Percentiles rank a stretch among this genome's conserved stretches.
Evolutionary conservation across 1,140 invertebrate species (phyloP).

Genomic region (Heliconius himera): DNA sequence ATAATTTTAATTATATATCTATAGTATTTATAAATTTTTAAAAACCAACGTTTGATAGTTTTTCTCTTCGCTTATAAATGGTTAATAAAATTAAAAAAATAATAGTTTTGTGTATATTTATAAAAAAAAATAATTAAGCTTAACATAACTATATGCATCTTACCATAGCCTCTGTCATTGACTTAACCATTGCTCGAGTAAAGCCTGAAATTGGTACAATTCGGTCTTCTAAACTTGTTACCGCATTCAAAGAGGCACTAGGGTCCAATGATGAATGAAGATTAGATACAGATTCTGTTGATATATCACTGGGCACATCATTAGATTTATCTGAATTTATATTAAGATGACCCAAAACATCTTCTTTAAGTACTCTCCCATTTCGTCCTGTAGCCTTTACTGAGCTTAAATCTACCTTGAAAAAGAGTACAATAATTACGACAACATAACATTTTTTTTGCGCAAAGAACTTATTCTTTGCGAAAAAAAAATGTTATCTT

Average conservation of each 20-base stretch:
- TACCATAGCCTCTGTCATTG: conserved; percentile 95
- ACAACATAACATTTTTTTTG: no score
- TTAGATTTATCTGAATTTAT: conserved; percentile 77
- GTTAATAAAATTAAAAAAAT: no score
- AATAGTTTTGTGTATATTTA: no score
- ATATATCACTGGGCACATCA: conserved; percentile 51
- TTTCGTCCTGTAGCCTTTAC: conserved; percentile 93
- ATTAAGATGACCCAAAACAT: conserved; percentile 90
- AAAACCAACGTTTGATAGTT: no score
- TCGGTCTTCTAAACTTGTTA: conserved; percentile 70
- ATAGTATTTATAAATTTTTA: no score
- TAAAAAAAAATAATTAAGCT: no score
- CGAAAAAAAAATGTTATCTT: not conserved
- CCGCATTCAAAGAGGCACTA: conserved; percentile 39
- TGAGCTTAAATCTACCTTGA: conserved; percentile 87
- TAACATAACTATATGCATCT: conserved; percentile 24
- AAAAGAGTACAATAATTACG: conserved; percentile 37
- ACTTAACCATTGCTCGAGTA: conserved; percentile 96
- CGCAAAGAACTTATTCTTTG: not conserved
- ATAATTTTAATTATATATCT: no score
- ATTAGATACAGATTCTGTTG: conserved; percentile 44
- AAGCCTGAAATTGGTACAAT: conserved; percentile 86
- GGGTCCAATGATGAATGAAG: conserved; percentile 33
- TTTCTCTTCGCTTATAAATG: no score
- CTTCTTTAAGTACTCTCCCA: conserved; percentile 97